A percentile compares a stretch with the other conserved stretches of the same genome.
These are phyloP conservation scores for Ochropleura leucogaster DNA, from an alignment of 2,888 invertebrate genomes.

Conservation along the genomic window DNA sequence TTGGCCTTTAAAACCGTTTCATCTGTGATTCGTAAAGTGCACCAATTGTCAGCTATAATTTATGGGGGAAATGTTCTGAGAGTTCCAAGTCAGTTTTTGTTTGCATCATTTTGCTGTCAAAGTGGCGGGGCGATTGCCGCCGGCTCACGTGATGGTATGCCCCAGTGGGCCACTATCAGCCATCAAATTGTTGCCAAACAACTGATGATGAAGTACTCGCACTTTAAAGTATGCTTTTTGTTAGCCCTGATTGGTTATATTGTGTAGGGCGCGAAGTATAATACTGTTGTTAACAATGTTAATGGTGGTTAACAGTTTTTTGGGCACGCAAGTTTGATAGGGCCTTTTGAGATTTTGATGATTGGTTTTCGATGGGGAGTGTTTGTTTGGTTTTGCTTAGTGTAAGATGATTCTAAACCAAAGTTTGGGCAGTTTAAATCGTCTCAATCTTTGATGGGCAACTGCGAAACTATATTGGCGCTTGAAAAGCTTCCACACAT, in stretches of 20 bases:
- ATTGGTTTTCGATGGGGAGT: conserved; percentile 48
- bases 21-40: conserved; percentile 65
- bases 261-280: conserved; percentile 68
- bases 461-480: not conserved
- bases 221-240: conserved; percentile 59
- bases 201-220: conserved; percentile 67
- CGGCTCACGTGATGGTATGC: conserved; percentile 80
- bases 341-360: conserved; percentile 44
- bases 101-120: conserved; percentile 76
- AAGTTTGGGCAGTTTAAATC: not conserved
- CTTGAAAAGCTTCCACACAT: not conserved
- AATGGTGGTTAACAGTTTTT: conserved; percentile 53
- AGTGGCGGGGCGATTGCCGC: conserved; percentile 64
- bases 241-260: conserved; percentile 74
- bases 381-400: conserved; percentile 21
- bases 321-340: conserved; percentile 33
- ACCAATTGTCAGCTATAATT: conserved; percentile 65
- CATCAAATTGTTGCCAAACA: conserved; percentile 72
- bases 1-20: conserved; percentile 60
- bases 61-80: conserved; percentile 47
- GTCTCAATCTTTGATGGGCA: not conserved
- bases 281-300: conserved; percentile 67
- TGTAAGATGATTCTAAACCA: not conserved
- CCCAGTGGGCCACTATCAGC: conserved; percentile 54
- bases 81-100: conserved; percentile 67